Evolutionary conservation across 2,113 vertebrate species (phyloP).

Genomic region (Butorides virescens): DNA sequence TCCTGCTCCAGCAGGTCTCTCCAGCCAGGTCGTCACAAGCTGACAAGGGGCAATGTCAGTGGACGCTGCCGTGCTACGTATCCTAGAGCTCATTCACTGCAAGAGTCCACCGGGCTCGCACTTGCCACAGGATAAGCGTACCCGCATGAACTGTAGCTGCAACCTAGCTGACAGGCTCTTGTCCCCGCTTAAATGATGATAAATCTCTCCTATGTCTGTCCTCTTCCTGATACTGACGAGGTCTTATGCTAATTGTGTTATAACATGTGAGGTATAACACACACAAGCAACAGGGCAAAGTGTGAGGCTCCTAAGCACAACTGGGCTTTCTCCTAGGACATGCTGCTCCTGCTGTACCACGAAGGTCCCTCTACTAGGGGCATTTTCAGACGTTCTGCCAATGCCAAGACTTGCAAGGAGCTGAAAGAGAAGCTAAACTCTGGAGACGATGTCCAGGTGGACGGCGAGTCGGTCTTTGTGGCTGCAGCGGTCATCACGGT

Average conservation of each 20-base stretch:
- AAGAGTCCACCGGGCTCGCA: neutral
- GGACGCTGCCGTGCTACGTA: neutral
- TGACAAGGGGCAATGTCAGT: neutral
- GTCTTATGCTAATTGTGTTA: neutral
- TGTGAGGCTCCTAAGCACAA: neutral
- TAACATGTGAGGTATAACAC: neutral
- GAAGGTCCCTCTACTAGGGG: constrained; percentile 77
- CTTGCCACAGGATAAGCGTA: neutral
- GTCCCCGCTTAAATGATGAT: neutral
- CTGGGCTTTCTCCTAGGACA: constrained; percentile 63
- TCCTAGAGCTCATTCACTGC: neutral
- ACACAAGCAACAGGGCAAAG: neutral
- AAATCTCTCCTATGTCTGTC: neutral
- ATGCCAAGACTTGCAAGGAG: constrained; percentile 80
- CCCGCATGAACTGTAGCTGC: neutral
- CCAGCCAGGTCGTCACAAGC: neutral
- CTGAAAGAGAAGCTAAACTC: constrained; percentile 79
- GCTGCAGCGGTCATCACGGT: constrained; percentile 82
- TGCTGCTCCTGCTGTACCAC: constrained; percentile 76
- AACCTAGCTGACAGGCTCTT: neutral
- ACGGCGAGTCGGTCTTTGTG: constrained; percentile 78
- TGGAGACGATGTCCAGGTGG: constrained; percentile 71
- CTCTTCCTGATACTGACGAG: neutral
- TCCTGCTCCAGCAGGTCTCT: neutral
- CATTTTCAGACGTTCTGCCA: constrained; percentile 82